Conservation (phyloP, 2,113 vertebrate genomes). For the Hydrolagus affinis region DNA sequence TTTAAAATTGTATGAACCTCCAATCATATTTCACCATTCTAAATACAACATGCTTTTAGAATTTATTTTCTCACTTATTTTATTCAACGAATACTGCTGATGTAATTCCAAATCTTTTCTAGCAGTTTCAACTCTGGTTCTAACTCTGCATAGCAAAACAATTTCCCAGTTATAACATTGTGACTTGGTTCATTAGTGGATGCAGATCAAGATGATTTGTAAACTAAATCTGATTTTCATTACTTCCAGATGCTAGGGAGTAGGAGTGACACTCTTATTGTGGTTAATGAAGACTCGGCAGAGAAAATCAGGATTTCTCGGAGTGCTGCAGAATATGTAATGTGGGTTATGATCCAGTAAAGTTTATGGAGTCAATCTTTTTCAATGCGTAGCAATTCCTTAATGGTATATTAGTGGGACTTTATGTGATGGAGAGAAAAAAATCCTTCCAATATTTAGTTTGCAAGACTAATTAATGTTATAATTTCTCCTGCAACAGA, state of each 20-base stretch:
- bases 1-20: background rate
- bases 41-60: background rate
- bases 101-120: no score
- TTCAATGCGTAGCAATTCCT: background rate
- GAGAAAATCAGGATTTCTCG: background rate
- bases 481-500: background rate
- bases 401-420: background rate
- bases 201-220: background rate
- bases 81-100: background rate
- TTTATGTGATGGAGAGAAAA: no score
- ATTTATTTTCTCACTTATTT: background rate
- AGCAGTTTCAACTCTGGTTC: no score
- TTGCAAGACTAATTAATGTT: background rate
- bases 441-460: no score
- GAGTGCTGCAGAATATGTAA: conserved; percentile 9
- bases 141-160: background rate
- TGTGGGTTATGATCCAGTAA: background rate
- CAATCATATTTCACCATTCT: background rate
- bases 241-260: background rate
- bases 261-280: background rate
- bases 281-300: background rate
- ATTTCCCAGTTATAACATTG: background rate
- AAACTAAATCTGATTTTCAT: background rate
- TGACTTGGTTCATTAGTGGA: background rate
- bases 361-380: background rate